Conservation (phyloP, 2,888 invertebrate species). For the Pomacea canaliculata region DNA sequence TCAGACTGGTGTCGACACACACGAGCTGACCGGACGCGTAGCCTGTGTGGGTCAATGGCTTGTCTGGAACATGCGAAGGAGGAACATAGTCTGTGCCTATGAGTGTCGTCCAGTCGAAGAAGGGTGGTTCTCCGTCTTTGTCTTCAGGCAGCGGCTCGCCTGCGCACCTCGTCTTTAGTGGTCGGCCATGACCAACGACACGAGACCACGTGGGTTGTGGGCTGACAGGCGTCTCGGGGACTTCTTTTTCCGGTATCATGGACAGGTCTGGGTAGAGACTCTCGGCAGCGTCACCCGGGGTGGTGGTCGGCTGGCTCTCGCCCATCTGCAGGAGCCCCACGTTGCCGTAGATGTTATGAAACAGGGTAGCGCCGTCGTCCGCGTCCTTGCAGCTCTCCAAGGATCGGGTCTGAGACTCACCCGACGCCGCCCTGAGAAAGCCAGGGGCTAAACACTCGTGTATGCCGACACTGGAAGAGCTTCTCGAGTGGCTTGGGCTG, state of each 20-base stretch:
- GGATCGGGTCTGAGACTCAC: slow-evolving; percentile 2
- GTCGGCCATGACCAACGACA: slow-evolving; percentile 20
- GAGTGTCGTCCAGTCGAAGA: slow-evolving; percentile 1
- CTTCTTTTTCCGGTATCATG: slow-evolving; percentile 13
- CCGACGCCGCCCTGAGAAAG: slow-evolving; percentile 17
- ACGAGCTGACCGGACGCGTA: not conserved
- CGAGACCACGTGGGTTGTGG: slow-evolving; percentile 1
- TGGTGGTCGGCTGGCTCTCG: not conserved
- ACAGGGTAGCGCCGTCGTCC: not conserved
- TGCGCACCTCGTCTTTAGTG: not conserved
- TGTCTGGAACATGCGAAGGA: no score
- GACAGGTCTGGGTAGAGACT: slow-evolving; percentile 16
- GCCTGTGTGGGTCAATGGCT: not conserved
- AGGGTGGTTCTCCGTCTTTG: not conserved
- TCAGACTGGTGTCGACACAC: not conserved
- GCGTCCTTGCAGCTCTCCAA: slow-evolving; percentile 3
- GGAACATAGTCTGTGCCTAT: not conserved
- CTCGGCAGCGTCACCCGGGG: not conserved
- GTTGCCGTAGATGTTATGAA: not conserved
- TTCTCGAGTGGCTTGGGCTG: slow-evolving; percentile 1
- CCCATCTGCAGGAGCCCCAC: slow-evolving; percentile 8
- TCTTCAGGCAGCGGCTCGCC: not conserved
- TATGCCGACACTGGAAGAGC: slow-evolving; percentile 3
- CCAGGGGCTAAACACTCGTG: slow-evolving; percentile 24
- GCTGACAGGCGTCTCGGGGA: not conserved